Percentiles rank a stretch among this genome's conserved stretches.
These are phyloP conservation scores for Diorhabda sublineata DNA, from an alignment of 1,140 invertebrate genomes.

Conservation along the genomic window DNA sequence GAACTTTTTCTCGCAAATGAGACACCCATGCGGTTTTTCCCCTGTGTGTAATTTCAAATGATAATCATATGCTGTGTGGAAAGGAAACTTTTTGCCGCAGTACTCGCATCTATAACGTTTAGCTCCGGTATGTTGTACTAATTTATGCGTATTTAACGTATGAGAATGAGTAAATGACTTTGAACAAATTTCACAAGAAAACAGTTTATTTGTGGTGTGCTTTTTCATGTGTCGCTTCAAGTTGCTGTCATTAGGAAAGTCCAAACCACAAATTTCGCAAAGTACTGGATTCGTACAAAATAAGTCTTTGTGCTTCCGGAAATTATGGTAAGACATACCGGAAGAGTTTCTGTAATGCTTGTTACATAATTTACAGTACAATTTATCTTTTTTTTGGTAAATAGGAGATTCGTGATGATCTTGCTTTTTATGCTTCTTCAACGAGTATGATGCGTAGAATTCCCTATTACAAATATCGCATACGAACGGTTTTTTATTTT, in stretches of 20 bases:
- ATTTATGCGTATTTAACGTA: conserved; percentile 9
- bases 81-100: conserved; percentile 18
- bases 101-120: conserved; percentile 18
- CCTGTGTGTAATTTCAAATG: conserved; percentile 53
- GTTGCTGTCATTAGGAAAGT: conserved; percentile 49
- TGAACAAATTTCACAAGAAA: conserved; percentile 67
- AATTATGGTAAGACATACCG: conserved; percentile 29
- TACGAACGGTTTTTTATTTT: conserved; percentile 56
- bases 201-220: conserved; percentile 56
- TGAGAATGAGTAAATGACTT: conserved; percentile 69
- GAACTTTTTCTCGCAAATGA: conserved; percentile 36
- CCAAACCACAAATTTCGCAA: conserved; percentile 63
- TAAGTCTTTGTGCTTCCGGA: conserved; percentile 62
- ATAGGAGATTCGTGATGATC: conserved; percentile 45
- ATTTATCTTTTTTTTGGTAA: conserved; percentile 36
- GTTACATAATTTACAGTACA: conserved; percentile 38
- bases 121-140: conserved; percentile 19
- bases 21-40: conserved; percentile 49
- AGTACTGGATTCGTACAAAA: conserved; percentile 65
- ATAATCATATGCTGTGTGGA: conserved; percentile 59
- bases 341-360: background rate
- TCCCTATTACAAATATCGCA: conserved; percentile 60
- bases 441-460: conserved; percentile 43
- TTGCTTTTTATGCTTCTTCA: conserved; percentile 39
- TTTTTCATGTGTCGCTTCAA: conserved; percentile 12